Evolutionary conservation across 2,113 vertebrate species (phyloP), one percentile per base, ranked within the genome.

Genomic region (Lynx canadensis): DNA sequence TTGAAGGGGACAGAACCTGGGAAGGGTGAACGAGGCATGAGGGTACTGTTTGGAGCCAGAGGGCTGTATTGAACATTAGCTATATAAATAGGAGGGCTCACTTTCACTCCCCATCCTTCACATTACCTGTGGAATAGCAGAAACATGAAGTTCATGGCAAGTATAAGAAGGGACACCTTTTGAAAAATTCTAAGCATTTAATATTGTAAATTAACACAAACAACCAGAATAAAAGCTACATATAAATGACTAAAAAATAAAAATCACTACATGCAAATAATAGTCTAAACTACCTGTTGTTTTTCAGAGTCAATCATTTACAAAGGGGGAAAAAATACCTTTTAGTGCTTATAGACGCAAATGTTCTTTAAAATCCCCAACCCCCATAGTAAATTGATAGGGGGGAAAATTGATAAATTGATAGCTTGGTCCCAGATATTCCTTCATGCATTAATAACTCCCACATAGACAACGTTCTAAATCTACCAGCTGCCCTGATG

Each of bases 401-500:
- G 19, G 25, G 33, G 21, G 21, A 68, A 68, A 31, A 45, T 45
- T 45, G 45, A 45, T 45, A 45, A 45, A 45, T 45, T 45, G 45
- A 45, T 45, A 45, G 45, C 45, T 55, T 27, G 13, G 65, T 57
- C 66, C 63, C 65, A 91, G 41, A 57, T 41, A 89, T 18, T 29
- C 38, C 52, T 73, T 1, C 13, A 15, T 48, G 36, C 73, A 88
- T 89, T 81, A 95, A 52, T 57, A 66, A 96, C 4, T n/a, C 69
- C 65, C 41, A 79, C 0, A 5, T 2, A 38, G n/a, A 73, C 38
- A 68, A 92, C 52, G 33, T 85, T 93, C 57, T 92, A 69, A 91
- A 89, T 84, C 89, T 88, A 65, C n/a, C 71, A 68, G 73, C 48
- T 65, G 38, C 76, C 92, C 79, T 95, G 48, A 96, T 83, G n/a